phyloP scores from a whole-genome alignment of 2,888 invertebrate species.

The Blastobasis adustella region DNA sequence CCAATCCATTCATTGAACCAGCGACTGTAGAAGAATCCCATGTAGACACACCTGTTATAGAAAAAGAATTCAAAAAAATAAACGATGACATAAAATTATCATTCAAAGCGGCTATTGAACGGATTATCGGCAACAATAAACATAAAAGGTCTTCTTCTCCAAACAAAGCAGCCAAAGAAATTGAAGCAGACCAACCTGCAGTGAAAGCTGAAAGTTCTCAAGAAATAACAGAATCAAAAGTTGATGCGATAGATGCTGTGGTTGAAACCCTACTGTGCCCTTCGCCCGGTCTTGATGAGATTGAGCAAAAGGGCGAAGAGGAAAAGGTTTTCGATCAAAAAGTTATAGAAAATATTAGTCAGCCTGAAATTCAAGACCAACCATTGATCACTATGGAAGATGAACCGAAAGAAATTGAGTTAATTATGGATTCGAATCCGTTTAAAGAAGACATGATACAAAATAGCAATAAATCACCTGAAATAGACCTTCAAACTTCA shows the following conservation, averaged over 20 bases:
- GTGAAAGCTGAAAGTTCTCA: neutral
- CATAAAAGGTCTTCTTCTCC: constrained; percentile 19
- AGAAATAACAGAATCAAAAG: constrained; percentile 5
- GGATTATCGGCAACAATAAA: constrained; percentile 38
- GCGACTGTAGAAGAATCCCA: neutral
- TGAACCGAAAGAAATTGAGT: neutral
- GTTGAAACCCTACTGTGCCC: too few relatives aligned
- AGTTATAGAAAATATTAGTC: neutral
- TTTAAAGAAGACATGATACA: too few relatives aligned
- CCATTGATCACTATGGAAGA: neutral
- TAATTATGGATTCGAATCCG: too few relatives aligned
- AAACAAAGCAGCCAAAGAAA: constrained; percentile 13
- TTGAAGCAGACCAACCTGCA: neutral
- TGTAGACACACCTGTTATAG: constrained; percentile 30
- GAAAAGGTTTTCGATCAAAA: neutral
- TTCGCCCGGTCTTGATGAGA: neutral
- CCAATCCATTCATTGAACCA: constrained; percentile 21
- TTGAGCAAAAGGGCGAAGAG: neutral
- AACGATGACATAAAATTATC: constrained; percentile 52
- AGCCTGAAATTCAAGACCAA: neutral
- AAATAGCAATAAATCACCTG: too few relatives aligned
- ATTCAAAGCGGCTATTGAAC: constrained; percentile 54
- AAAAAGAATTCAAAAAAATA: constrained; percentile 48
- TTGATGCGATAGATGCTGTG: constrained; percentile 5
- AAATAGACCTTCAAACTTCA: too few relatives aligned